These are phyloP conservation scores for Eulithis prunata DNA, from an alignment of 2,888 invertebrate species.

Conservation along the genomic window DNA sequence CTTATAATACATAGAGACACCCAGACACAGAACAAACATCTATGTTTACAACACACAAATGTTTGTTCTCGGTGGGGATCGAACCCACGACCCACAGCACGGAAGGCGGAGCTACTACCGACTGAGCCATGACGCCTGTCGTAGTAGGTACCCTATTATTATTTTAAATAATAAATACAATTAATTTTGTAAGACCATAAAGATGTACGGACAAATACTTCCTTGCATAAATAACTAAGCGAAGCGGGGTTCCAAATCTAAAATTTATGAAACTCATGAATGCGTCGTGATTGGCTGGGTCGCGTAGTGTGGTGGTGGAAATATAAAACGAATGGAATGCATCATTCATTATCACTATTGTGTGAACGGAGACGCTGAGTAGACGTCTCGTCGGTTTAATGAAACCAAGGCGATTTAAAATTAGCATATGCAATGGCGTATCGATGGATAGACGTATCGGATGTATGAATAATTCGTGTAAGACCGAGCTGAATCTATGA, in stretches of 20 bases:
- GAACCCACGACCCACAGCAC: no score
- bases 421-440: slow-evolving; percentile 70
- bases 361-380: slow-evolving; percentile 52
- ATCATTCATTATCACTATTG: slow-evolving; percentile 73
- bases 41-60: no score
- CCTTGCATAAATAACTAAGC: slow-evolving; percentile 26
- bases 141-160: no score
- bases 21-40: no score
- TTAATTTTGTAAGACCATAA: not conserved
- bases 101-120: no score
- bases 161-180: not conserved
- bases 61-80: no score
- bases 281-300: slow-evolving; percentile 59
- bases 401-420: slow-evolving; percentile 55
- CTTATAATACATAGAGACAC: no score
- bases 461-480: slow-evolving; percentile 38
- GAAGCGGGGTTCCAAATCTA: slow-evolving; percentile 53
- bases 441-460: slow-evolving; percentile 54
- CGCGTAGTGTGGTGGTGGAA: slow-evolving; percentile 45
- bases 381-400: slow-evolving; percentile 65
- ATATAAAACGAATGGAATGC: slow-evolving; percentile 58
- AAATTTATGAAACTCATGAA: slow-evolving; percentile 63
- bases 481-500: slow-evolving; percentile 26
- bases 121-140: no score
- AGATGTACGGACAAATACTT: not conserved